Percentiles rank a stretch among this genome's conserved stretches.
Conservation (phyloP, 1,140 invertebrate genomes). For the Ectropis grisescens region DNA sequence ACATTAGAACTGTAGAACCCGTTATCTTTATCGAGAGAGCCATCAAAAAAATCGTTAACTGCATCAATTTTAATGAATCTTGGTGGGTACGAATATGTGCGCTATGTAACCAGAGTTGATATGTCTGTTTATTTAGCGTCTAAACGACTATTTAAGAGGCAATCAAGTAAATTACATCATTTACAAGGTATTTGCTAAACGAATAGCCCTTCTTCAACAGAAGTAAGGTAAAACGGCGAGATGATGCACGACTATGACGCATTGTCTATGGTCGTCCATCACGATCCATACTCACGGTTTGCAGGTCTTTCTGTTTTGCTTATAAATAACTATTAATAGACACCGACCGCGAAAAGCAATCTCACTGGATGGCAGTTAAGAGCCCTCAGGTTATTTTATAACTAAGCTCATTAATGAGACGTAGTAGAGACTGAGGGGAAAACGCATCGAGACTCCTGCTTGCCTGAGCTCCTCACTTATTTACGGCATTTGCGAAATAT, state of each 20-base stretch:
- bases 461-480: too few relatives aligned
- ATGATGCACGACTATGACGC: slow-evolving; percentile 23
- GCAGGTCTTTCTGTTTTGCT: slow-evolving; percentile 23
- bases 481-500: too few relatives aligned
- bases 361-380: slow-evolving; percentile 51
- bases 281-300: slow-evolving; percentile 13
- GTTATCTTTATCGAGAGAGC: too few relatives aligned
- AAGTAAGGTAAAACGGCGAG: slow-evolving; percentile 9
- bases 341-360: slow-evolving; percentile 54
- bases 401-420: slow-evolving; percentile 49
- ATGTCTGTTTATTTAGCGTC: too few relatives aligned
- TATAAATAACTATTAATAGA: slow-evolving; percentile 40
- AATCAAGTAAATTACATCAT: slow-evolving; percentile 6
- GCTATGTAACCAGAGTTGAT: too few relatives aligned
- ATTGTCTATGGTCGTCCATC: slow-evolving; percentile 18
- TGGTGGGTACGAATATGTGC: too few relatives aligned
- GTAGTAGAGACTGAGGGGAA: slow-evolving; percentile 11
- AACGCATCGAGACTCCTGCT: slow-evolving; percentile 17
- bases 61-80: too few relatives aligned
- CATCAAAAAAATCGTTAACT: too few relatives aligned
- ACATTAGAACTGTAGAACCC: too few relatives aligned
- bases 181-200: slow-evolving; percentile 8
- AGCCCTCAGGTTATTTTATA: slow-evolving; percentile 52
- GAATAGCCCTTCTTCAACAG: slow-evolving; percentile 12
- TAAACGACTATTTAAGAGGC: too few relatives aligned